These are phyloP conservation scores for Atta colombica DNA, from an alignment of 1,140 invertebrate species.

Conservation along the genomic window DNA sequence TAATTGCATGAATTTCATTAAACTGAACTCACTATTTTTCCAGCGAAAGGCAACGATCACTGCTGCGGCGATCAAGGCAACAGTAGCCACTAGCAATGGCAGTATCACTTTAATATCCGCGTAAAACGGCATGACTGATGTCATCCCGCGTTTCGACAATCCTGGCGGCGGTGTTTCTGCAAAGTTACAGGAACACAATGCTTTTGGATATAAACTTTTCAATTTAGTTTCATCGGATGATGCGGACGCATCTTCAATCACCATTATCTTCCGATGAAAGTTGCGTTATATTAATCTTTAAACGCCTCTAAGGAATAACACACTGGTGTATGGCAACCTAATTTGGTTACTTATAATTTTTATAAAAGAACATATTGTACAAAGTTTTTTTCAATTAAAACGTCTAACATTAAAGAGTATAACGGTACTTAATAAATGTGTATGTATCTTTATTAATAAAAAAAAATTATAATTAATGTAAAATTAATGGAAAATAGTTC, in stretches of 20 bases:
- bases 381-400: too few species aligned
- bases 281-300: background rate
- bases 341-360: too few species aligned
- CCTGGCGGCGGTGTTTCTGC: slow-evolving; percentile 88
- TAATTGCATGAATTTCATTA: too few species aligned
- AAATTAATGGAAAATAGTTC: too few species aligned
- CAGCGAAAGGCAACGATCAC: slow-evolving; percentile 84
- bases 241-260: background rate
- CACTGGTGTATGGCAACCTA: too few species aligned
- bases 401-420: too few species aligned
- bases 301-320: too few species aligned
- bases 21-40: slow-evolving; percentile 80
- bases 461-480: too few species aligned
- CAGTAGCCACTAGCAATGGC: slow-evolving; percentile 86
- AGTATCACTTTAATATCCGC: slow-evolving; percentile 88
- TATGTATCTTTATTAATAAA: too few species aligned
- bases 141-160: slow-evolving; percentile 86
- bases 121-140: slow-evolving; percentile 87
- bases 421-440: too few species aligned
- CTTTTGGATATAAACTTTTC: slow-evolving; percentile 70
- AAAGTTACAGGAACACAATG: slow-evolving; percentile 76
- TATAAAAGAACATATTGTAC: too few species aligned
- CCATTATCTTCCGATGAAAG: background rate
- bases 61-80: slow-evolving; percentile 85
- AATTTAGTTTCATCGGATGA: slow-evolving; percentile 31